These are phyloP conservation scores for Catharus minimus DNA, from an alignment of 2,113 vertebrate genomes.

Conservation along the genomic window DNA sequence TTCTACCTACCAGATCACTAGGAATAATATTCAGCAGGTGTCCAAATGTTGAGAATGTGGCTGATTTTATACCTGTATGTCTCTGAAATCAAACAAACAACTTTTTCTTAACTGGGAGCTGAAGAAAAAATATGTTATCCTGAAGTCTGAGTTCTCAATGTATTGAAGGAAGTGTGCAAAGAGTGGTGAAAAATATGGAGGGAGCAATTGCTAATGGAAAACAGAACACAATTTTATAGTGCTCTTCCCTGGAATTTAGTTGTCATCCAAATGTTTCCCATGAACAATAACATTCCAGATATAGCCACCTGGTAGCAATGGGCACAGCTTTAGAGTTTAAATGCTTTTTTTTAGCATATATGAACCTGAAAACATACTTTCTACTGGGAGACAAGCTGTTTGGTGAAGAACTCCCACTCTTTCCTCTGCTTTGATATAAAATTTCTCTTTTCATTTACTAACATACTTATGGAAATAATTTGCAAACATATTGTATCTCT, in stretches of 20 bases:
- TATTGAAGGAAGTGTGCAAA: background rate
- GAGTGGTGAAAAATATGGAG: background rate
- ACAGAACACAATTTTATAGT: background rate
- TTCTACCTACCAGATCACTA: background rate
- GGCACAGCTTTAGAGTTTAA: background rate
- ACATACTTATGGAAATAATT: slow-evolving; percentile 58
- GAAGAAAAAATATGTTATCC: background rate
- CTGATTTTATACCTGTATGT: background rate
- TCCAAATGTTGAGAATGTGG: background rate
- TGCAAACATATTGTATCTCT: slow-evolving; percentile 54
- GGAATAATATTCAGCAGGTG: accelerated
- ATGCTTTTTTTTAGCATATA: background rate
- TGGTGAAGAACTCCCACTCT: slow-evolving; percentile 41
- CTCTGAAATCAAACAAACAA: background rate
- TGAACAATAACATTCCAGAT: background rate
- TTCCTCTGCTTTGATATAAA: slow-evolving; percentile 55
- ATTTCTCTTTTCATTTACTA: background rate
- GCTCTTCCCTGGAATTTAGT: slow-evolving; percentile 4
- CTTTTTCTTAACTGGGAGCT: background rate
- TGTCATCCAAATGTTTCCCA: slow-evolving; percentile 10
- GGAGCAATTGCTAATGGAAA: slow-evolving; percentile 13
- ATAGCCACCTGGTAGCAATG: slow-evolving; percentile 4
- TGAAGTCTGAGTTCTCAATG: background rate
- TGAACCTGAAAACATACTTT: slow-evolving; percentile 36
- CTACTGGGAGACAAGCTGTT: slow-evolving; percentile 29